Conservation (phyloP, 2,888 invertebrate genomes). For the Microchrysa polita region DNA sequence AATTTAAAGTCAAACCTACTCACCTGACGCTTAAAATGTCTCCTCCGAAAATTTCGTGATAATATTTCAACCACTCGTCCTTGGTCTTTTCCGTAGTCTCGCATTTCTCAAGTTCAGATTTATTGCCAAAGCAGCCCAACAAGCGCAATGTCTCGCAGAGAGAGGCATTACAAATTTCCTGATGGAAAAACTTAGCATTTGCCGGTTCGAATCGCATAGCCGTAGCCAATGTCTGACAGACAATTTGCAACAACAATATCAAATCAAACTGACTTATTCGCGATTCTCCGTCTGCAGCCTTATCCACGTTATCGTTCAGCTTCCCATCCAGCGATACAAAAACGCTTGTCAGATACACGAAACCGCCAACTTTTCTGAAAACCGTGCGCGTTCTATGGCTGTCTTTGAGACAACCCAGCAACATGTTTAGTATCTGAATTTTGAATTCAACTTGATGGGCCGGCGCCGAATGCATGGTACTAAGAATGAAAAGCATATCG, state of each 20-base stretch:
- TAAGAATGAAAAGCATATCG: constrained; percentile 92
- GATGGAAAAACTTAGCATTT: constrained; percentile 97
- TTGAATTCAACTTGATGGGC: constrained; percentile 83
- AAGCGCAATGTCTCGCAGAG: constrained; percentile 91
- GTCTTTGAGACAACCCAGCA: constrained; percentile 90
- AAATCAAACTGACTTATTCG: constrained; percentile 69
- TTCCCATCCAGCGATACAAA: constrained; percentile 91
- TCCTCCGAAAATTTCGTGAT: constrained; percentile 80
- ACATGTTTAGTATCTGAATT: constrained; percentile 88
- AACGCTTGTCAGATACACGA: constrained; percentile 96
- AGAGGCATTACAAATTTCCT: constrained; percentile 95
- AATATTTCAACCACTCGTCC: constrained; percentile 64
- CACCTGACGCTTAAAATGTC: constrained; percentile 71
- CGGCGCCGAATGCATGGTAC: constrained; percentile 91
- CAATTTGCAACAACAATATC: constrained; percentile 82
- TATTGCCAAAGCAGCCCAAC: constrained; percentile 85
- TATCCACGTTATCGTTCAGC: constrained; percentile 66
- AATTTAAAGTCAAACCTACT: constrained; percentile 8
- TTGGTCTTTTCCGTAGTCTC: constrained; percentile 58
- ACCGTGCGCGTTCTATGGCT: constrained; percentile 96
- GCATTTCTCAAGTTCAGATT: constrained; percentile 66
- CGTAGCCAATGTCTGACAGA: constrained; percentile 94
- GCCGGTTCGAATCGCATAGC: constrained; percentile 99
- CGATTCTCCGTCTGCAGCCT: constrained; percentile 58
- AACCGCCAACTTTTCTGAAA: constrained; percentile 97